Base-by-base conservation (phyloP, 2,888 invertebrate species). In the Aphodius sticticus region DNA sequence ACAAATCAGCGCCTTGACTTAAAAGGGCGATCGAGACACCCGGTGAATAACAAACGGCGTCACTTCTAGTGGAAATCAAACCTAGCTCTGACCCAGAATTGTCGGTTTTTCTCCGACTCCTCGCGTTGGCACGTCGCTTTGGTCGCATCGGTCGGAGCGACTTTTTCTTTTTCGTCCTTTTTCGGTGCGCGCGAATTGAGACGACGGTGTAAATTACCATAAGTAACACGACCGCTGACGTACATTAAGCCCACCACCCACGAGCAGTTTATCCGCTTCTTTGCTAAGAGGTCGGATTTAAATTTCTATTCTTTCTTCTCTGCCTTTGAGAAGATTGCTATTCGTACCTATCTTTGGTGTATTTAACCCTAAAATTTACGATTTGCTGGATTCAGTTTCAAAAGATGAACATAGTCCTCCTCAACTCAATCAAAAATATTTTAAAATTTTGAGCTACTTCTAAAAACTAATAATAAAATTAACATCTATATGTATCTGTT, bases 151-250 rank as follows among this genome's bases (percentile, higher is more conserved):
- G 7, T 12, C 53, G 1, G 9, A 53, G 35, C 74, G 5, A 6
- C 26, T 35, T 74, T 9, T 9, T 35, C 74, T 74, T 37, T 70
- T 70, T 70, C 53, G 53, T 53, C 70, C 74, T 36, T 74, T 74
- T 74, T 74, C 37, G 9, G 36, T 7, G 26, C 7, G 74, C 12
- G 74, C 14, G 37, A 74, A 74, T 74, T 37, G 74, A 74, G 74
- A 37, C 36, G 74, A 74, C 74, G 74, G 74, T 74, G 74, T 74
- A 74, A 74, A 74, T 74, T 74, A 74, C 74, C 74, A 74, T 74
- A 37, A 74, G 74, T 74, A 74, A 74, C 74, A 74, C 37, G 74
- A 16, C 37, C 35, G 74, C 74, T 74, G 74, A 74, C 74, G 74
- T 35, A 74, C 74, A 74, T 74, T 74, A 74, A 74, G 74, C 74